These are phyloP conservation scores for Torymus texanus DNA, from an alignment of 2,888 invertebrate genomes.

Conservation along the genomic window DNA sequence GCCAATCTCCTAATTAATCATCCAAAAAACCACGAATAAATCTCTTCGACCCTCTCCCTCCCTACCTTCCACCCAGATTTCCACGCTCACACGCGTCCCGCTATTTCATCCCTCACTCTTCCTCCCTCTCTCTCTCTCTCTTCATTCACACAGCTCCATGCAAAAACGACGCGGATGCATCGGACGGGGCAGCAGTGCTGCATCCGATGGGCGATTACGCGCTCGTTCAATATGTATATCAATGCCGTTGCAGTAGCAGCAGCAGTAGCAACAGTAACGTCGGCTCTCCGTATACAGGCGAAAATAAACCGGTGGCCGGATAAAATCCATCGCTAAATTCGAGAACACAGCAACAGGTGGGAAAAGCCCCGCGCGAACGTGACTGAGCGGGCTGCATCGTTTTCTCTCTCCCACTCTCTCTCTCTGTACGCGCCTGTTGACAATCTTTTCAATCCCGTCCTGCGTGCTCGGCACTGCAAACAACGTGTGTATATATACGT, in stretches of 20 bases:
- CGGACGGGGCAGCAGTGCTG: neutral
- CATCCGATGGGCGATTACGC: neutral
- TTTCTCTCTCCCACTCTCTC: neutral
- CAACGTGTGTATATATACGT: neutral
- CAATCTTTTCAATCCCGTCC: conserved; percentile 64
- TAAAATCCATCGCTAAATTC: conserved; percentile 67
- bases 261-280: too few species aligned
- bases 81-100: too few species aligned
- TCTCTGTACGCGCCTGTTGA: conserved; percentile 57
- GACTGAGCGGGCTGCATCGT: neutral
- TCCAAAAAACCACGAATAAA: too few species aligned
- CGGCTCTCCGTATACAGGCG: conserved; percentile 58
- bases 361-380: neutral
- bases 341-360: conserved; percentile 66
- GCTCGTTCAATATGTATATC: conserved; percentile 9
- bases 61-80: too few species aligned
- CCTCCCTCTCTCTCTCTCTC: neutral
- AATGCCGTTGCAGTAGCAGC: neutral
- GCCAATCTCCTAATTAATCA: too few species aligned
- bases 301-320: conserved; percentile 66
- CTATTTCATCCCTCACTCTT: too few species aligned
- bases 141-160: neutral
- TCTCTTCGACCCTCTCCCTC: too few species aligned
- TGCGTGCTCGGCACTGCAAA: conserved; percentile 13
- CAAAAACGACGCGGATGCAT: neutral